phyloP scores from a whole-genome alignment of 1,140 invertebrate genomes.

The Ceratitis capitata region DNA sequence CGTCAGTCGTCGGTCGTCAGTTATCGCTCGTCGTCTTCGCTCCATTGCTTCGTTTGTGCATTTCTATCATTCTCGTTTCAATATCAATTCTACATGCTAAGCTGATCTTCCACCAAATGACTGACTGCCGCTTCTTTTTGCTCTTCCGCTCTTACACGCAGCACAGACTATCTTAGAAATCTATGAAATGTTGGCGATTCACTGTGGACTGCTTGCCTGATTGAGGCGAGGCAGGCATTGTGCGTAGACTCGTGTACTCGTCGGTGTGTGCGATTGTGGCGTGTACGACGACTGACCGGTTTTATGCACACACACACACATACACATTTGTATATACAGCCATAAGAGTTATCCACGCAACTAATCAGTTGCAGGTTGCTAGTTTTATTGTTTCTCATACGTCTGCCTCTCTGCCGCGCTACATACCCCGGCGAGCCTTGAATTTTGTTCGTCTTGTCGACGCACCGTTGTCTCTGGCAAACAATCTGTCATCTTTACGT shows the following conservation, averaged over 20 bases:
- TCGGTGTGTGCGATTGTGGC: background rate
- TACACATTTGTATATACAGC: too few relatives aligned
- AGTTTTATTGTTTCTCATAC: conserved; percentile 11
- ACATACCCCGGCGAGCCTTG: background rate
- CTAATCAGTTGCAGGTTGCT: background rate
- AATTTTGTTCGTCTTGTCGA: background rate
- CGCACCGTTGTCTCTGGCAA: conserved; percentile 3
- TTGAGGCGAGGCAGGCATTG: background rate
- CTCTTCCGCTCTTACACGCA: conserved; percentile 8
- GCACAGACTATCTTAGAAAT: conserved; percentile 3
- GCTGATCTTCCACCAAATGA: background rate
- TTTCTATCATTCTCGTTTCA: conserved; percentile 26
- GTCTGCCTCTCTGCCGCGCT: background rate
- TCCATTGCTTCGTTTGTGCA: background rate
- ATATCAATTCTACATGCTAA: conserved; percentile 15
- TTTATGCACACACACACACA: background rate
- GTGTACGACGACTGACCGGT: conserved; percentile 1
- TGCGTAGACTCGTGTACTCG: background rate
- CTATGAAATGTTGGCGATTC: conserved; percentile 25
- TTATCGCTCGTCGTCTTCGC: background rate
- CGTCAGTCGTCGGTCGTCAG: too few relatives aligned
- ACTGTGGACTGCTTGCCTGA: background rate
- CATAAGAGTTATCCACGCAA: too few relatives aligned
- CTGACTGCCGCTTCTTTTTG: background rate
- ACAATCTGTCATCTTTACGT: conserved; percentile 35